Evolutionary conservation across 2,113 vertebrate genomes (phyloP).

Genomic region (Centropus unirufus): DNA sequence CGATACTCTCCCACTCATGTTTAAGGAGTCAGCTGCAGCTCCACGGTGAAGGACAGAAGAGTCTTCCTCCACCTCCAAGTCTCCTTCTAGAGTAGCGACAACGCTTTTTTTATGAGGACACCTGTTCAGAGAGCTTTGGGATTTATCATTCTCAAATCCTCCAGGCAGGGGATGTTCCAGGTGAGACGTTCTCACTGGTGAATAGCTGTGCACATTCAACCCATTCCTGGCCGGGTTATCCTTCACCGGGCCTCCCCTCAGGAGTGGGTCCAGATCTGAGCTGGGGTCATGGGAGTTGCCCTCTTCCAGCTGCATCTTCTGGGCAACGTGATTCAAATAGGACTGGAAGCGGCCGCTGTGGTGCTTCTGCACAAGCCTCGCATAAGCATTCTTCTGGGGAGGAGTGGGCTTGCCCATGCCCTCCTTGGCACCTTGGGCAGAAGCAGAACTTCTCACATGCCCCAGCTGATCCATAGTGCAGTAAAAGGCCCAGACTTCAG

Average conservation of each 20-base stretch:
- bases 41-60: background rate
- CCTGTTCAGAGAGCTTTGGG: conserved; percentile 9
- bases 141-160: conserved; percentile 67
- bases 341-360: conserved; percentile 81
- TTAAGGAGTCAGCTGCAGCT: background rate
- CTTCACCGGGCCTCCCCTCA: conserved; percentile 52
- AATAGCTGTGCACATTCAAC: conserved; percentile 59
- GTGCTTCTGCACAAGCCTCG: conserved; percentile 84
- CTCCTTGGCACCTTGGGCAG: conserved; percentile 66
- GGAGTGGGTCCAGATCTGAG: conserved; percentile 40
- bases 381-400: conserved; percentile 86
- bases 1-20: background rate
- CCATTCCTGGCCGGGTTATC: conserved; percentile 71
- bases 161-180: conserved; percentile 69
- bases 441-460: conserved; percentile 38
- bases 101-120: conserved; percentile 60
- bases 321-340: conserved; percentile 78
- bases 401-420: conserved; percentile 12
- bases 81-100: conserved; percentile 68
- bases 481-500: conserved; percentile 15
- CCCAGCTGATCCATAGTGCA: conserved; percentile 58
- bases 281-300: background rate
- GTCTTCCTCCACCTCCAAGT: conserved; percentile 77
- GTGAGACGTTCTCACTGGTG: conserved; percentile 53
- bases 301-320: conserved; percentile 75